A percentile compares a stretch with the other conserved stretches of the same genome.
Conservation (phyloP, 2,888 invertebrate genomes). For the Lycophotia porphyrea region DNA sequence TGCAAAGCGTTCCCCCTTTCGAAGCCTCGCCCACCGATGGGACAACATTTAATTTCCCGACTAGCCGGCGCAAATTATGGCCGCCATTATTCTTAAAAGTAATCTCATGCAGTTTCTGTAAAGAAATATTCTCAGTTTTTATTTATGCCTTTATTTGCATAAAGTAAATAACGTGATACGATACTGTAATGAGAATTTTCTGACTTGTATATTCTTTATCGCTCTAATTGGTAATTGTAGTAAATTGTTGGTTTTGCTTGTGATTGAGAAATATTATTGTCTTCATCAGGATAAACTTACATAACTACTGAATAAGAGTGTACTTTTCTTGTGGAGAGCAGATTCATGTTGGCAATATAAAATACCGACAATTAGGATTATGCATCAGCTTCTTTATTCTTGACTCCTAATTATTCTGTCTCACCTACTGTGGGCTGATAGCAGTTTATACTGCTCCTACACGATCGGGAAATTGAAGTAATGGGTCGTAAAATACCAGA, state of each 20-base stretch:
- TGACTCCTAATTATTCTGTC: background rate
- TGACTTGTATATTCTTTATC: constrained; percentile 35
- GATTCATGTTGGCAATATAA: background rate
- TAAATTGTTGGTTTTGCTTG: constrained; percentile 26
- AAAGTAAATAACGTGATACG: constrained; percentile 57
- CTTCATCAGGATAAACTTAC: background rate
- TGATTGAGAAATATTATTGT: constrained; percentile 13
- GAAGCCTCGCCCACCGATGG: constrained; percentile 47
- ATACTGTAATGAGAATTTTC: constrained; percentile 48
- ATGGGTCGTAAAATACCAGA: constrained; percentile 21
- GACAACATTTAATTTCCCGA: constrained; percentile 60
- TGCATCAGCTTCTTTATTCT: background rate
- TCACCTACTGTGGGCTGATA: background rate
- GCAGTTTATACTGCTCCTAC: background rate
- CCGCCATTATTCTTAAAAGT: constrained; percentile 64
- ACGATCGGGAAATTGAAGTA: constrained; percentile 20
- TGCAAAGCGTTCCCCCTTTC: constrained; percentile 28
- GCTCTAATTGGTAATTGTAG: constrained; percentile 30
- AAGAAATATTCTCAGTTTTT: constrained; percentile 60
- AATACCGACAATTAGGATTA: background rate
- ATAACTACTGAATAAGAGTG: background rate
- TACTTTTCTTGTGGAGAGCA: background rate
- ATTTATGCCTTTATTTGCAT: constrained; percentile 64
- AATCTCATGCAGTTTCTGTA: constrained; percentile 67
- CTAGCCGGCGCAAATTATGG: constrained; percentile 56